Evolutionary conservation across 2,113 vertebrate genomes (phyloP), one percentile per base, ranked within the genome.

Genomic region (Anas platyrhynchos): DNA sequence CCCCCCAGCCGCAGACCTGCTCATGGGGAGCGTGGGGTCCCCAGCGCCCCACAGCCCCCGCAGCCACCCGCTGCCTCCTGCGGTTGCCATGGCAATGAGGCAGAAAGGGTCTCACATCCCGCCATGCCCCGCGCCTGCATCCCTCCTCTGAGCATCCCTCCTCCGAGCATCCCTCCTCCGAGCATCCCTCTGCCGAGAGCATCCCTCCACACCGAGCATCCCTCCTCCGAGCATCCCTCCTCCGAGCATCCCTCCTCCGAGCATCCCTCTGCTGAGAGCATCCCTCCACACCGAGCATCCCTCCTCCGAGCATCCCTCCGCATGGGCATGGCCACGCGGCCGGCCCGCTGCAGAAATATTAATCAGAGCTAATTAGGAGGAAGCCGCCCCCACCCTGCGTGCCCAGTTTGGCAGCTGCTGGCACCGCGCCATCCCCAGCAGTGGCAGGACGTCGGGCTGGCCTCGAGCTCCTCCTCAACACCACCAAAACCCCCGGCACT

Each of bases 51-150:
- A n/a, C 65, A 25, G 58, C 72, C 75, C 83, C 68, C 36, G 91
- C 84, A 69, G 23, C 71, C 36, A 50, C 50, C 54, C 31, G 6
- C 29, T 46, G 27, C 4, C 8, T 15, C 29, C 58, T 4, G 2
- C 8, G 2, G 94, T 96, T 96, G 95, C 96, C 93, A 96, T 94
- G 95, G 92, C 91, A 67, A 94, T 22, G 59, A 18, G 85, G 21
- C 84, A 89, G 83, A 87, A 67, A 80, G 94, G 92, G 16, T 91
- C 79, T 29, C 6, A 1, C 44, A 72, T 93, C 93, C 86, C 91
- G 43, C 29, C 86, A 78, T 93, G 91, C 89, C 85, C 63, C 0
- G 44, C 15, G 3, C 59, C 11, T 27, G 65, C 43, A 6, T 85
- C 82, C 81, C 89, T 86, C 74, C 0, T 0, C 88, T 4, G 8